Evolutionary conservation across 1,140 invertebrate genomes (phyloP).

Genomic region (Scaptomyza pallida): DNA sequence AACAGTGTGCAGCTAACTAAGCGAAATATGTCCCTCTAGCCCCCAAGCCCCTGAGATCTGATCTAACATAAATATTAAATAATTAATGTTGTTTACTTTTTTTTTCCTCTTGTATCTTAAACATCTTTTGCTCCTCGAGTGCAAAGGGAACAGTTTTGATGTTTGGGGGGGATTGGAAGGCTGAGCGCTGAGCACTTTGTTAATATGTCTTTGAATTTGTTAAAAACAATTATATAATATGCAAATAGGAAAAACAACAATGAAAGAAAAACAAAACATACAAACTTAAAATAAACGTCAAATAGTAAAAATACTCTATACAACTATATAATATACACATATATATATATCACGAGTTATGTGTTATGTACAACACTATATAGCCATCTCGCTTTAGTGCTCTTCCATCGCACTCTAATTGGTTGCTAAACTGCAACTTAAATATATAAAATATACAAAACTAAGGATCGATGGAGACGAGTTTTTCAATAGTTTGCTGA

Average conservation of each 20-base stretch:
- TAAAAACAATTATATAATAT: slow-evolving; percentile 61
- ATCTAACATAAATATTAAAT: slow-evolving; percentile 68
- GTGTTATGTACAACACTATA: background rate
- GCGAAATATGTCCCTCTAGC: background rate
- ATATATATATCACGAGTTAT: background rate
- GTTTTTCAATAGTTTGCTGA: background rate
- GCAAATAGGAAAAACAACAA: slow-evolving; percentile 47
- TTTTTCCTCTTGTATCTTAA: slow-evolving; percentile 26
- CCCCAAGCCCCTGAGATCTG: slow-evolving; percentile 12
- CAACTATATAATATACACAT: background rate
- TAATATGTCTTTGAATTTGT: slow-evolving; percentile 69
- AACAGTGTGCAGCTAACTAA: slow-evolving; percentile 65
- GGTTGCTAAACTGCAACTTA: background rate
- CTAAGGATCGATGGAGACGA: background rate
- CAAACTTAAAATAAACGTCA: slow-evolving; percentile 66
- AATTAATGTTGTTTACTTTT: slow-evolving; percentile 67
- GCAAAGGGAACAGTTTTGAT: slow-evolving; percentile 1
- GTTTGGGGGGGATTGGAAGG: background rate
- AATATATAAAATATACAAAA: background rate
- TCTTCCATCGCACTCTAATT: slow-evolving; percentile 6
- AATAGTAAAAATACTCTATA: slow-evolving; percentile 52
- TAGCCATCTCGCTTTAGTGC: slow-evolving; percentile 6
- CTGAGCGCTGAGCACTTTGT: slow-evolving; percentile 39
- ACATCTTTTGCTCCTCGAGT: slow-evolving; percentile 25
- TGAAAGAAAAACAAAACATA: slow-evolving; percentile 45